Percentiles rank a stretch among this genome's conserved stretches.
Evolutionary conservation across 2,888 invertebrate genomes (phyloP).

Genomic region (Drosophila percnosoma): DNA sequence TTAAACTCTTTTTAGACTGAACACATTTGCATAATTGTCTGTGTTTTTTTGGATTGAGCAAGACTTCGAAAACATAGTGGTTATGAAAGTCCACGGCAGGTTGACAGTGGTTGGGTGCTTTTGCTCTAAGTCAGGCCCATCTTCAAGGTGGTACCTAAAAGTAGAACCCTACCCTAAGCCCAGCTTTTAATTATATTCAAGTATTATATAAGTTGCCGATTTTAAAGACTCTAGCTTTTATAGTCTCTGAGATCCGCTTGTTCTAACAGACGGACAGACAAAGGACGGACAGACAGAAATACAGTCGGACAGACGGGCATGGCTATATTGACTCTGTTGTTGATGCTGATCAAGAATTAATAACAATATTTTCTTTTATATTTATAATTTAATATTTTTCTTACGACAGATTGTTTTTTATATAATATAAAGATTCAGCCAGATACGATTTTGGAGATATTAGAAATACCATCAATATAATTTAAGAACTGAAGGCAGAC

Average conservation of each 20-base stretch:
- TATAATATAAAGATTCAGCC: not conserved
- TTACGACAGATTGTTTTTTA: not conserved
- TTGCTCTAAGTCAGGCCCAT: not conserved
- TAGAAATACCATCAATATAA: not conserved
- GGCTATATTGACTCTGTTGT: not conserved
- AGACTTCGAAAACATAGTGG: not conserved
- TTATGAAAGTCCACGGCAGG: not conserved
- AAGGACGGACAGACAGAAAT: not conserved
- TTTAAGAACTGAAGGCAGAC: not conserved
- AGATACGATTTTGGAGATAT: too few species aligned
- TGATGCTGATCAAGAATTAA: not conserved
- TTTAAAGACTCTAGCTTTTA: not conserved
- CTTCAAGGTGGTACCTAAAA: not conserved
- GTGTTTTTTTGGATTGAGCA: not conserved
- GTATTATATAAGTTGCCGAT: not conserved
- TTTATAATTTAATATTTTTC: not conserved
- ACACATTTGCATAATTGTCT: not conserved
- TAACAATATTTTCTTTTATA: too few species aligned
- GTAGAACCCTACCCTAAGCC: not conserved
- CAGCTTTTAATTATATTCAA: not conserved
- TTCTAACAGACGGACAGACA: not conserved
- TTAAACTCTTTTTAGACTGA: not conserved
- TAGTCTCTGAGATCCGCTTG: not conserved
- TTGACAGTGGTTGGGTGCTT: not conserved
- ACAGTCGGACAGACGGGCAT: not conserved